Base-by-base conservation (phyloP, 2,113 vertebrate species). In the Puffinus mauretanicus region DNA sequence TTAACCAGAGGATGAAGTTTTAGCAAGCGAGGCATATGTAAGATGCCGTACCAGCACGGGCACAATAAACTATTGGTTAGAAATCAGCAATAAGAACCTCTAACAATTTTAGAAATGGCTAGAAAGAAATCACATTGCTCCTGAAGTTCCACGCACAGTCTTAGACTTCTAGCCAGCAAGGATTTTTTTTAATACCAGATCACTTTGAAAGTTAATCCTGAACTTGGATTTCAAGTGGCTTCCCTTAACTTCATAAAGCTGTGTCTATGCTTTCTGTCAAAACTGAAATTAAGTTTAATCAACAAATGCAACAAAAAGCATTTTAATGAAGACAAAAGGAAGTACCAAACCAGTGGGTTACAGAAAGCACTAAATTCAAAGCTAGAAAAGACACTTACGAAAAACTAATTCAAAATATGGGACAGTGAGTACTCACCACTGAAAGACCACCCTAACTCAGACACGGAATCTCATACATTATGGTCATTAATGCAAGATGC, bases 41-140 rank as follows among this genome's bases (percentile, higher is more conserved):
- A 88, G 66, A 52, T 21, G 49, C 0, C 1, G 4, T 58, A 55
- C 10, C 9, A 83, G 14, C 51, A 60, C 0, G 1, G 32, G 6
- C 13, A 82, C 29, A 88, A 71, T 22, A 72, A 94, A 84, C 21
- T 65, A 44, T 17, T 30, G 21, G 10, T 26, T 82, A 67, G 67
- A 76, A 80, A 7, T 12, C 36, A 80, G 16, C n/a, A 76, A 5
- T 22, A 51, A 82, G 6, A 26, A 29, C 6, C 17, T 77, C 9
- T 27, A 80, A 49, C 6, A 21, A 29, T 38, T 72, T 38, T 8
- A 61, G 25, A 70, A 52, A 76, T 7, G 13, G 8, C 6, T n/a
- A 38, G 29, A 72, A 77, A 52, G 3, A 42, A 82, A 83, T 25
- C 32, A 40, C 10, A 6, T 13, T 81, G 8, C 10, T 83, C 25